Evolutionary conservation across 2,113 vertebrate species (phyloP).

Genomic region (Menidia beryllina): DNA sequence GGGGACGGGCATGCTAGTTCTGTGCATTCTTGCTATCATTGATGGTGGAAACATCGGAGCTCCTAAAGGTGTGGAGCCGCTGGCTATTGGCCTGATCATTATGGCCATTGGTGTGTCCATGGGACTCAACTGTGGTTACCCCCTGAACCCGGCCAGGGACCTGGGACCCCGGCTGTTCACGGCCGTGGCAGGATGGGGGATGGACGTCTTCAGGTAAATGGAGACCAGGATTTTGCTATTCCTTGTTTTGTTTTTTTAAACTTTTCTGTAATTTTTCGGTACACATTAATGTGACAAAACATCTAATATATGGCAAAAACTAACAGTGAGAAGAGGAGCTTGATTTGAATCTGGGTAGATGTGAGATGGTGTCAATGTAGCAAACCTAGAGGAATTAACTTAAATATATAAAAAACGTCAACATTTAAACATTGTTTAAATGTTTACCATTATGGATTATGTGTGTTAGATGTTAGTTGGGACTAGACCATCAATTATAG

Average conservation of each 20-base stretch:
- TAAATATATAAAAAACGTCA: no score
- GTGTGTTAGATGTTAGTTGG: no score
- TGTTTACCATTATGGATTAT: no score
- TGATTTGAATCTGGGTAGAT: no score
- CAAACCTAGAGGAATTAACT: no score
- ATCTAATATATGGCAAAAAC: no score
- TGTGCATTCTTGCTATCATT: conserved; percentile 90
- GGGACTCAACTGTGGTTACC: conserved; percentile 93
- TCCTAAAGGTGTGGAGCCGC: conserved; percentile 90
- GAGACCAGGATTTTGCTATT: neutral
- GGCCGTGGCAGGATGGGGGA: conserved; percentile 91
- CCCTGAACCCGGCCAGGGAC: conserved; percentile 95
- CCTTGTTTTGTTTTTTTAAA: neutral
- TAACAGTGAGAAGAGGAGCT: neutral
- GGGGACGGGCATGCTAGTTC: conserved; percentile 88
- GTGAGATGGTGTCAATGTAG: no score
- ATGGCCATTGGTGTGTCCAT: conserved; percentile 87
- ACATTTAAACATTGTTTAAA: no score
- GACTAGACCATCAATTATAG: no score
- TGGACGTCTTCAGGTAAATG: conserved; percentile 92
- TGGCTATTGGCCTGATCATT: conserved; percentile 89
- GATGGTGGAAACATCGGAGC: conserved; percentile 88
- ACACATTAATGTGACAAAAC: no score
- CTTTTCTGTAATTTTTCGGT: no score
- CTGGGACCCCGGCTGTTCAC: conserved; percentile 93